phyloP scores from a whole-genome alignment of 1,140 invertebrate species.

The Liolophura sinensis region DNA sequence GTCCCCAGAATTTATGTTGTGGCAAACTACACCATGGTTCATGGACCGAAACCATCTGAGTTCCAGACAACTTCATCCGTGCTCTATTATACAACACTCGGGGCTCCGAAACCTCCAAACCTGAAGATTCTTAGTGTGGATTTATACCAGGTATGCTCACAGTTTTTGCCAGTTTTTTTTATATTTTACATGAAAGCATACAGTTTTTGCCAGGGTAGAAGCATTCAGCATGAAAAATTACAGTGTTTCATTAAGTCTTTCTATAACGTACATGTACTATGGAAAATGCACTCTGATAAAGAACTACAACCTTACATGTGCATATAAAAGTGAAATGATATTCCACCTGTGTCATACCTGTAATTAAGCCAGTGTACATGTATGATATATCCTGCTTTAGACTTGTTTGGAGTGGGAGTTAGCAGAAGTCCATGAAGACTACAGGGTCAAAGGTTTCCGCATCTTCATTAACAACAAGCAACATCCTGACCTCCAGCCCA shows the following conservation, averaged over 20 bases:
- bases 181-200: too few species aligned
- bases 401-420: constrained; percentile 47
- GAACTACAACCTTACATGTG: too few species aligned
- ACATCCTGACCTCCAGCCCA: constrained; percentile 31
- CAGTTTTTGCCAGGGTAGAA: too few species aligned
- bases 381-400: constrained; percentile 25
- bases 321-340: too few species aligned
- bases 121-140: constrained; percentile 46
- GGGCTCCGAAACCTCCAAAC: constrained; percentile 47
- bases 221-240: too few species aligned
- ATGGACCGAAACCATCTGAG: constrained; percentile 48
- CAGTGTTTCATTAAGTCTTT: too few species aligned
- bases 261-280: too few species aligned
- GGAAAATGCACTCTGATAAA: too few species aligned
- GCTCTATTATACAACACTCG: constrained; percentile 54
- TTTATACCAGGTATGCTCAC: constrained; percentile 40
- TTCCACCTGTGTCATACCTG: neutral
- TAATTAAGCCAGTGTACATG: neutral
- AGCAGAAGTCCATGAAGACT: constrained; percentile 30
- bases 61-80: constrained; percentile 52
- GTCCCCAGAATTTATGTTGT: constrained; percentile 52
- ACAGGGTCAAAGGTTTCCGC: constrained; percentile 46
- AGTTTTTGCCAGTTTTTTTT: too few species aligned
- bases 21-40: constrained; percentile 47
- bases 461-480: constrained; percentile 48